Percentiles rank a stretch among this genome's conserved stretches.
phyloP scores from a whole-genome alignment of 2,113 vertebrate genomes.

The Chinchilla lanigera region DNA sequence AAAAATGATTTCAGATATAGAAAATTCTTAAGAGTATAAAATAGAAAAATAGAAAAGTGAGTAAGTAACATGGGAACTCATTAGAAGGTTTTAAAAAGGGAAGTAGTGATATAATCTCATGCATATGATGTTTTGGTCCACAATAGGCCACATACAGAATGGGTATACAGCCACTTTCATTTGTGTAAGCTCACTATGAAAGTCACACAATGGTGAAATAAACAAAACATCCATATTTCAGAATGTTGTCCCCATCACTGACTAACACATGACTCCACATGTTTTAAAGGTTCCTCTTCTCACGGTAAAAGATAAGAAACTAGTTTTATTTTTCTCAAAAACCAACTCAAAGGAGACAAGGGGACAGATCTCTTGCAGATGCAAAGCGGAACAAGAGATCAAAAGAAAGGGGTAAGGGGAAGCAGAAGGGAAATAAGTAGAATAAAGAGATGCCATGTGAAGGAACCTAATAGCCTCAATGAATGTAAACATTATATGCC shows the following conservation, averaged over 20 bases:
- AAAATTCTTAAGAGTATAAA: slow-evolving; percentile 25
- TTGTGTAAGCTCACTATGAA: background rate
- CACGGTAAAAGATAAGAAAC: background rate
- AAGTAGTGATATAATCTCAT: background rate
- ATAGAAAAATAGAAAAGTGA: background rate
- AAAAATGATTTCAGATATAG: background rate
- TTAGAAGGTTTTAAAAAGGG: background rate
- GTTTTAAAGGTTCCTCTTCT: background rate
- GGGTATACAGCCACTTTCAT: background rate
- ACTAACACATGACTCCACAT: background rate
- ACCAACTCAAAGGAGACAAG: background rate
- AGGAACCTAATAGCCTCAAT: too few relatives aligned
- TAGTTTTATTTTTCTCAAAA: background rate
- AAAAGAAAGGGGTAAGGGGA: too few relatives aligned
- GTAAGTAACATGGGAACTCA: background rate
- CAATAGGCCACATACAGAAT: background rate
- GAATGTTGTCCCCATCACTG: background rate
- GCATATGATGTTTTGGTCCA: background rate
- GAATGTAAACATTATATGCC: too few relatives aligned
- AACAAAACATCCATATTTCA: background rate
- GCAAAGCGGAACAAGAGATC: background rate
- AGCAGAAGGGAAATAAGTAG: background rate
- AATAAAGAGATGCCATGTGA: too few relatives aligned
- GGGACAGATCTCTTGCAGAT: background rate
- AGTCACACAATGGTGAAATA: background rate